Conservation (phyloP, 1,140 invertebrate species). For the Condylostylus longicornis region DNA sequence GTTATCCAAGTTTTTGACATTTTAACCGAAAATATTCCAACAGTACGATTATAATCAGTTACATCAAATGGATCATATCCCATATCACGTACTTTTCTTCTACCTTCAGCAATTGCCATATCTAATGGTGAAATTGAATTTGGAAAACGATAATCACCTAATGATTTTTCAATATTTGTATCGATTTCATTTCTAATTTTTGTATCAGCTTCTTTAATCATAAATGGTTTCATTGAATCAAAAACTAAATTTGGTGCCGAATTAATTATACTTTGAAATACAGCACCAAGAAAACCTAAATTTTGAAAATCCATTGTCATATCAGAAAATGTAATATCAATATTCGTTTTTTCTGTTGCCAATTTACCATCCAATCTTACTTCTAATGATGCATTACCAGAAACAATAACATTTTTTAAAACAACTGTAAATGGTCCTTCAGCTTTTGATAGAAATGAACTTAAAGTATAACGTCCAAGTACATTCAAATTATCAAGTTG, state of each 20-base stretch:
- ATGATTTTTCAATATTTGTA: slow-evolving; percentile 46
- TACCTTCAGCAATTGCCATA: slow-evolving; percentile 55
- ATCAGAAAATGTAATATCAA: slow-evolving; percentile 62
- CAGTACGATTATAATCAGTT: slow-evolving; percentile 50
- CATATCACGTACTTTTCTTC: slow-evolving; percentile 52
- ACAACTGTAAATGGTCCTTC: slow-evolving; percentile 61
- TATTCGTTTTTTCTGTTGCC: slow-evolving; percentile 56
- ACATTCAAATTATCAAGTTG: slow-evolving; percentile 52
- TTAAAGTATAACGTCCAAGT: slow-evolving; percentile 58
- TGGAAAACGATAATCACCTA: slow-evolving; percentile 53
- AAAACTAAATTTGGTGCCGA: slow-evolving; percentile 66
- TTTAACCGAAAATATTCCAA: slow-evolving; percentile 50
- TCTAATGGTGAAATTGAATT: slow-evolving; percentile 75
- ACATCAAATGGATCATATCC: slow-evolving; percentile 58
- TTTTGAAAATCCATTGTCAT: slow-evolving; percentile 70
- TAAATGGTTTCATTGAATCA: slow-evolving; percentile 69
- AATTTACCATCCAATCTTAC: slow-evolving; percentile 57
- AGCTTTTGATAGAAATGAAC: slow-evolving; percentile 49
- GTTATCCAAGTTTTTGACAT: slow-evolving; percentile 58
- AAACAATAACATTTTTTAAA: slow-evolving; percentile 49
- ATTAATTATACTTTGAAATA: slow-evolving; percentile 65
- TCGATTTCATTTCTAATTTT: slow-evolving; percentile 49
- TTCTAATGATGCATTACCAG: slow-evolving; percentile 47
- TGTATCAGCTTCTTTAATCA: slow-evolving; percentile 58
- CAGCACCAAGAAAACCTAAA: slow-evolving; percentile 52